Conservation (phyloP, 2,113 vertebrate genomes). For the Hippocampus barbouri region DNA sequence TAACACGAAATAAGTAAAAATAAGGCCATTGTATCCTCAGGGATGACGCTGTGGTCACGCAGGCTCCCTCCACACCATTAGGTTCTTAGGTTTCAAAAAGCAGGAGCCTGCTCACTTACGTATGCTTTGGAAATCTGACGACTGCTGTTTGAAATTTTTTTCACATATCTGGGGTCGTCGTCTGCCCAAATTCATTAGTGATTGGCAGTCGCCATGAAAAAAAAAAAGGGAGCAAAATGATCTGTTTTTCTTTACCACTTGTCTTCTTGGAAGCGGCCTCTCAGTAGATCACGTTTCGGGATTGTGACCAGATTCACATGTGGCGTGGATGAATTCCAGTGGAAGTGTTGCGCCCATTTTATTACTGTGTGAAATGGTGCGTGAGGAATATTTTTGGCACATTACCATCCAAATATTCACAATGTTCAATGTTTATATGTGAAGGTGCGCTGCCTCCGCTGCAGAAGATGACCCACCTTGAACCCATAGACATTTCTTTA, state of each 20-base stretch:
- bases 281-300: slow-evolving; percentile 17
- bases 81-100: slow-evolving; percentile 27
- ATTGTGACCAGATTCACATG: slow-evolving; percentile 26
- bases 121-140: slow-evolving; percentile 34
- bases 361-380: slow-evolving; percentile 17
- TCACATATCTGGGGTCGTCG: slow-evolving; percentile 7
- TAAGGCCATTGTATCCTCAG: background rate
- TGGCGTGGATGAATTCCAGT: slow-evolving; percentile 16
- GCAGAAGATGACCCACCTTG: background rate
- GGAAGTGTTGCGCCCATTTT: slow-evolving; percentile 15
- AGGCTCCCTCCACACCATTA: slow-evolving; percentile 14
- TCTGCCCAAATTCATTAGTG: slow-evolving; percentile 20
- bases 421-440: too few relatives aligned
- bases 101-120: background rate
- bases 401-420: background rate
- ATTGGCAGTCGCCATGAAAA: slow-evolving; percentile 33
- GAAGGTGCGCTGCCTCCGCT: background rate
- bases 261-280: slow-evolving; percentile 3
- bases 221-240: slow-evolving; percentile 21
- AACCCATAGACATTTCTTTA: background rate
- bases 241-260: background rate
- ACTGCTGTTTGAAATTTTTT: slow-evolving; percentile 20
- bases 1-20: background rate
- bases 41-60: slow-evolving; percentile 1
- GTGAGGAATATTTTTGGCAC: slow-evolving; percentile 17